Conservation (phyloP, 30 jellyfish, hydroid and myxozoan species). For the Aurelia aurita complex sp. Pacific region DNA sequence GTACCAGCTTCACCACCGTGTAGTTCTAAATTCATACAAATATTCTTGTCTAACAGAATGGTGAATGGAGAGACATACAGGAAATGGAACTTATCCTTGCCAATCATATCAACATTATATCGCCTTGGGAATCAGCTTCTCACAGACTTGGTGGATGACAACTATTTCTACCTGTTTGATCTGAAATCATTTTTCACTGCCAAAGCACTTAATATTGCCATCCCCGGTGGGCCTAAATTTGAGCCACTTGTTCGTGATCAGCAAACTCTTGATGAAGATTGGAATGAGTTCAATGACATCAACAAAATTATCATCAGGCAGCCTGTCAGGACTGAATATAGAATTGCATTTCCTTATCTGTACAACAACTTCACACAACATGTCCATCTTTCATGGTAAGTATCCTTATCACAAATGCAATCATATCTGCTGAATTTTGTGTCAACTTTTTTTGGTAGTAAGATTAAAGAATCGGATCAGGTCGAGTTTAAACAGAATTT, state of each 20-base stretch:
- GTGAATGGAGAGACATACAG: conserved; percentile 96
- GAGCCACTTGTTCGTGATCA: conserved; percentile 97
- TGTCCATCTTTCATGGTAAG: conserved; percentile 96
- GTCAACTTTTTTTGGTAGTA: too few relatives aligned
- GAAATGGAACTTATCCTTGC: conserved; percentile 89
- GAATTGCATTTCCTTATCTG: conserved; percentile 97
- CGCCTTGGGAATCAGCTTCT: conserved; percentile 98
- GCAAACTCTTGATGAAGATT: conserved; percentile 92
- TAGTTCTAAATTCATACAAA: too few relatives aligned
- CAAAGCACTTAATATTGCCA: conserved; percentile 96
- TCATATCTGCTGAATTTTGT: neutral
- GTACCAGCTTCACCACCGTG: too few relatives aligned
- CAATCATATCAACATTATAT: conserved; percentile 85
- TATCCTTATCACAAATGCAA: neutral
- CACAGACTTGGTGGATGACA: conserved; percentile 96
- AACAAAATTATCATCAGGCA: conserved; percentile 97
- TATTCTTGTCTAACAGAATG: conserved; percentile 32
- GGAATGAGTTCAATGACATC: conserved; percentile 99
- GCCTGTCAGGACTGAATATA: conserved; percentile 96
- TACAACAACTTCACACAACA: conserved; percentile 95
- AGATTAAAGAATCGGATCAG: too few relatives aligned
- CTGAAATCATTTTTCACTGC: conserved; percentile 98
- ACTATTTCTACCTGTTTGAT: conserved; percentile 93
- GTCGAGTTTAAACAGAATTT: too few relatives aligned
- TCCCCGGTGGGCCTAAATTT: conserved; percentile 99